Base-by-base conservation (phyloP, 2,797 vertebrate genomes). In the Onychomys arenicola region DNA sequence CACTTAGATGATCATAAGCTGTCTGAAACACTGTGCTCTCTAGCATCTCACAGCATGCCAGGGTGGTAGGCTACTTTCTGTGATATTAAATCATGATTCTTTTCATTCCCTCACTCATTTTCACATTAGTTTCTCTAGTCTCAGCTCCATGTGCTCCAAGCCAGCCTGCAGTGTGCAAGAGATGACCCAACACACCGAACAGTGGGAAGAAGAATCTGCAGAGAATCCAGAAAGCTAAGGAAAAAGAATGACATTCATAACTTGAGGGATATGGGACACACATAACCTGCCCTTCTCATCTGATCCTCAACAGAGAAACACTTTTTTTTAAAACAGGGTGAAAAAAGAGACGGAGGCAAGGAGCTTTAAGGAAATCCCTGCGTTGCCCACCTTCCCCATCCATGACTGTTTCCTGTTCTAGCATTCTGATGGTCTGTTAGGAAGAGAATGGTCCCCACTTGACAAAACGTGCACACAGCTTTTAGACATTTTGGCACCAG, bases 401-500 rank as follows among this genome's bases (percentile, higher is more conserved):
- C 46, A 32, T 21, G 43, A 14, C 16, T 49, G 11, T 40, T 80
- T 88, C 86, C 80, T 96, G 25, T 21, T 77, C 46, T 52, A 80
- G 88, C 10, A 43, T 59, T 91, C 75, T 1, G 9, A 37, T 65
- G 75, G 63, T 52, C 21, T 77, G 88, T 92, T 59, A 23, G n/a
- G 75, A 67, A 90, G 55, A 25, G 73, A 92, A 95, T 59, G 82
- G 21, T 40, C 43, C 69, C 73, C 85, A 19, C 52, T 87, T 10
- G 83, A 82, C 65, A 95, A 91, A 91, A 81, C 57, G 16, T 89
- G 77, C 78, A 37, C 82, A 69, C 27, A 85, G 91, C 67, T 73
- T 82, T 85, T 77, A 92, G 91, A 96, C 46, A 71, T 93, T 96
- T 96, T 97, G 92, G 90, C 95, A 93, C 81, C 59, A 40, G 75